These are phyloP conservation scores for Gephyroberyx darwinii DNA, from an alignment of 2,797 vertebrate genomes.

Conservation along the genomic window DNA sequence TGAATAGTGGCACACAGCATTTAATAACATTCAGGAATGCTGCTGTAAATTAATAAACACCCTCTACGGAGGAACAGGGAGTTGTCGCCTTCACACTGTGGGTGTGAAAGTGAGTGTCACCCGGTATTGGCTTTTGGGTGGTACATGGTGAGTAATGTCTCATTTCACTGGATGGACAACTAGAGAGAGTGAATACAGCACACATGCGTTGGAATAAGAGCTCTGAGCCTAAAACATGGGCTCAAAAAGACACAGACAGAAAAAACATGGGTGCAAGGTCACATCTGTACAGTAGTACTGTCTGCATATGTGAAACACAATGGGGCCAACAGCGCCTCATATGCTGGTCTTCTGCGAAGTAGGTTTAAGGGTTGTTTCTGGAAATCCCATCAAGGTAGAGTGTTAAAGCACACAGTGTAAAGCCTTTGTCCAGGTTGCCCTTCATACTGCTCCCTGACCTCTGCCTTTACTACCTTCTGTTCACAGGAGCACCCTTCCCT, in stretches of 20 bases:
- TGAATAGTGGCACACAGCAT: background rate
- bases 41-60: conserved; percentile 40
- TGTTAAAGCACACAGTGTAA: conserved; percentile 19
- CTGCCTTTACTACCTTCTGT: conserved; percentile 27
- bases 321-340: conserved; percentile 14
- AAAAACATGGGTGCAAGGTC: conserved; percentile 1
- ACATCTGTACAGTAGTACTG: conserved; percentile 38
- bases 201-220: conserved; percentile 7
- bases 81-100: conserved; percentile 59
- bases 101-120: conserved; percentile 59
- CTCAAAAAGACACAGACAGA: background rate
- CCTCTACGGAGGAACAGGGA: conserved; percentile 21
- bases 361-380: conserved; percentile 38
- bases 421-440: conserved; percentile 2
- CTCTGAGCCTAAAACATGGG: background rate
- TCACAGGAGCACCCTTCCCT: conserved; percentile 5
- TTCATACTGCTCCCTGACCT: conserved; percentile 41
- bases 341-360: conserved; percentile 27
- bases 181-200: background rate
- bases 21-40: conserved; percentile 1
- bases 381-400: conserved; percentile 39
- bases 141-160: conserved; percentile 17
- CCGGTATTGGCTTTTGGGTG: conserved; percentile 36
- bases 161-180: background rate
- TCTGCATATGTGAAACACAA: conserved; percentile 34